Percentiles rank a stretch among this genome's conserved stretches.
Evolutionary conservation across 1,140 invertebrate species (phyloP).

Genomic region (Linepithema humile): DNA sequence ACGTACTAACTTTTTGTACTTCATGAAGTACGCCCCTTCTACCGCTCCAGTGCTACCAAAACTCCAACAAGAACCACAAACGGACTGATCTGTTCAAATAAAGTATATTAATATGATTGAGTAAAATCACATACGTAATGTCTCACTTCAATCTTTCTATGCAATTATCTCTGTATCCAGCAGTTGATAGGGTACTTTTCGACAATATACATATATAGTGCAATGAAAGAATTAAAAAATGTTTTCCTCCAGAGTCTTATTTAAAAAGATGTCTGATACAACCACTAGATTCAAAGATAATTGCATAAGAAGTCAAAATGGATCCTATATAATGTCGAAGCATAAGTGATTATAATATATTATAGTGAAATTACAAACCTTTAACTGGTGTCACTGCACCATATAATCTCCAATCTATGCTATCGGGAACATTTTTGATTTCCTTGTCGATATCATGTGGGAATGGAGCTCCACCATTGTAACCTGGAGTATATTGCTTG

Average conservation of each 20-base stretch:
- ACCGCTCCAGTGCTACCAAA: slow-evolving; percentile 97
- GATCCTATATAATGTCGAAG: too few species aligned
- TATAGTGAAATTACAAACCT: slow-evolving; percentile 83
- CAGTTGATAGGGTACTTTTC: too few species aligned
- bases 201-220: too few species aligned
- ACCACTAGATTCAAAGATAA: too few species aligned
- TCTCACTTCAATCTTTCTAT: too few species aligned
- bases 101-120: background rate
- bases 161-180: too few species aligned
- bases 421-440: slow-evolving; percentile 86
- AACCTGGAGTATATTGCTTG: slow-evolving; percentile 86
- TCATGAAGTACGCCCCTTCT: slow-evolving; percentile 95
- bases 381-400: slow-evolving; percentile 98
- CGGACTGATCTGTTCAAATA: slow-evolving; percentile 91
- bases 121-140: too few species aligned
- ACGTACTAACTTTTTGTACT: slow-evolving; percentile 91
- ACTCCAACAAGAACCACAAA: slow-evolving; percentile 98
- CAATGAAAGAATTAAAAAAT: too few species aligned
- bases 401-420: slow-evolving; percentile 95
- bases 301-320: too few species aligned
- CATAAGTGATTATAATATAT: slow-evolving; percentile 59
- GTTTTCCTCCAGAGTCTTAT: too few species aligned
- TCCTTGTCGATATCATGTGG: slow-evolving; percentile 86
- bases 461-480: slow-evolving; percentile 92
- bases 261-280: too few species aligned